Evolutionary conservation across 2,888 invertebrate genomes (phyloP), one percentile per base, ranked within the genome.

Genomic region (Drosophila lutescens): DNA sequence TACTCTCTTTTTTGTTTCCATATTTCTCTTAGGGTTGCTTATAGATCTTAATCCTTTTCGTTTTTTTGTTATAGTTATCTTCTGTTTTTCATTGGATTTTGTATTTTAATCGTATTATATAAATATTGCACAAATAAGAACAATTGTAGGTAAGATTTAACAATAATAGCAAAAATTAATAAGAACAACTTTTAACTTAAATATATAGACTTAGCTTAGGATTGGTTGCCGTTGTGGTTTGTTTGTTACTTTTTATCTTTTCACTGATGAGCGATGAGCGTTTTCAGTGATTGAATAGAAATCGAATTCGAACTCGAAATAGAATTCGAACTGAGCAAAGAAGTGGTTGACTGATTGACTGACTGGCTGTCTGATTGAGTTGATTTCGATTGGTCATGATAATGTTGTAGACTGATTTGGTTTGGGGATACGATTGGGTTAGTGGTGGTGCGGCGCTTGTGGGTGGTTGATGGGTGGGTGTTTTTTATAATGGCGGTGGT

Each of bases 41-140:
- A 80, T 74, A 77, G 73, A 43, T 75, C 76, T 66, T 50, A 8
- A 30, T 69, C 50, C 40, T 51, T 34, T 68, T 32, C 34, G 34
- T 34, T 34, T 34, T 34, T 8, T 13, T 40, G 36, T 68, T 68
- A 68, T 55, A 59, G 53, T 65, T 67, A 63, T 74, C 50, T 78
- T 71, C 71, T 65, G 51, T 63, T 58, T 67, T 65, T 34, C 49
- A 38, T 47, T 67, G 54, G 65, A 61, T 71, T 67, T 74, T 77
- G 68, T 77, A 78, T 71, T 51, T 78, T 74, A 76, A 74, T 69
- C 63, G 61, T 71, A 54, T 70, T 78, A 82, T 88, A 85, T 88
- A 84, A 85, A 85, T 85, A 85, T 85, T 85, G 85, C 85, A 85
- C 85, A 88, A 85, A 75, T 86, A 78, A 82, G 79, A 84, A 84